Evolutionary conservation across 2,113 vertebrate species (phyloP), one percentile per base, ranked within the genome.

Genomic region (Eretmochelys imbricata): DNA sequence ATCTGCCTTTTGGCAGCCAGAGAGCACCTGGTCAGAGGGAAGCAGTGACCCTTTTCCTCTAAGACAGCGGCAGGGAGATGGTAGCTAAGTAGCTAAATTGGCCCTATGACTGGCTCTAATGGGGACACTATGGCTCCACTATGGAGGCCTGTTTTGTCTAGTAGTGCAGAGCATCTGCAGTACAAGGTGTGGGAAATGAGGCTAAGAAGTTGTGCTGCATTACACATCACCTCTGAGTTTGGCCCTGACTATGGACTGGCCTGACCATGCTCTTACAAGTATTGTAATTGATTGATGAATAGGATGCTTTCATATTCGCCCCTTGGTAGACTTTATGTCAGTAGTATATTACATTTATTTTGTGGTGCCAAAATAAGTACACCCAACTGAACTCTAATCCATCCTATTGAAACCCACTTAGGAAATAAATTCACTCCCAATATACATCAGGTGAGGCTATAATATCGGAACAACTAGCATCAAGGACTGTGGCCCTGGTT

Each of bases 181-280:
- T 69, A 78, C 69, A 51, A 94, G 89, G 91, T 81, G 72, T 85
- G 84, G 95, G 91, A 89, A 94, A 93, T 9, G 83, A 95, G 89
- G 90, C 95, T 85, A 94, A 86, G 90, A 90, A 42, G 81, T 87
- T 91, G 79, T n/a, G 5, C 76, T 91, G 75, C 85, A 91, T 19
- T 62, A 38, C 24, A 27, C 42, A 1, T 6, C 75, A 69, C 27
- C 82, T 96, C 93, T 81, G 93, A 94, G 75, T 92, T 54, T 81
- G 89, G 53, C 80, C 89, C 94, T 83, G 57, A 69, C 85, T 57
- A 81, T 48, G 91, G 59, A 53, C 48, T 92, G n/a, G 88, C 81
- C n/a, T 0, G 1, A 83, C 57, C 57, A 42, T 0, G 0, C 69
- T 96, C 13, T 5, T 85, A 6, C 50, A 7, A n/a, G 54, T 1